Conservation (phyloP, 2,797 vertebrate species). For the Trachurus trachurus region DNA sequence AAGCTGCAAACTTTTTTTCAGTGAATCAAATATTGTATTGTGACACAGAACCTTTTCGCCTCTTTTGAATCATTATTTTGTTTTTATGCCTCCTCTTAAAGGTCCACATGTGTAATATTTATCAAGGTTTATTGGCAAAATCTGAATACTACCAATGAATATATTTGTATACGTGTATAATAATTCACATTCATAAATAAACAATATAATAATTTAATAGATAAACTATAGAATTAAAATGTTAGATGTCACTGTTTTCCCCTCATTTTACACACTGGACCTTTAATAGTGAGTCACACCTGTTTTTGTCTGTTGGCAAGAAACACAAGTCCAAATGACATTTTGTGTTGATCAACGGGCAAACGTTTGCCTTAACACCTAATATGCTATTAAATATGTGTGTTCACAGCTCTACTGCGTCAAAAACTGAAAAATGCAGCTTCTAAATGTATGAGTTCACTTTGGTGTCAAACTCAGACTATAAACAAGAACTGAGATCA, state of each 20-base stretch:
- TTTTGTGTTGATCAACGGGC: neutral
- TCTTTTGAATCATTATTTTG: neutral
- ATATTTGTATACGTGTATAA: too few species aligned
- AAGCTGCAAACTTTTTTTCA: neutral
- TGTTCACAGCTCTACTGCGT: neutral
- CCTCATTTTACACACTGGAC: too few species aligned
- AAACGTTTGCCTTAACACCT: neutral
- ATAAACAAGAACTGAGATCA: slow-evolving; percentile 44
- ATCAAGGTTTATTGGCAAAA: too few species aligned
- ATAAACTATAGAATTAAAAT: too few species aligned
- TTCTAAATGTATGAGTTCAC: slow-evolving; percentile 29
- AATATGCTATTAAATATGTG: too few species aligned
- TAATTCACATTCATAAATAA: too few species aligned
- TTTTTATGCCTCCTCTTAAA: neutral
- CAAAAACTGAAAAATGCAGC: slow-evolving; percentile 3
- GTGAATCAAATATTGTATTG: neutral
- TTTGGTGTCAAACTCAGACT: slow-evolving; percentile 35
- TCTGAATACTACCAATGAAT: too few species aligned
- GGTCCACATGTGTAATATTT: too few species aligned
- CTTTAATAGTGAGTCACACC: too few species aligned
- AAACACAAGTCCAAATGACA: neutral
- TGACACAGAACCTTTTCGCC: neutral
- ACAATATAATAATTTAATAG: too few species aligned
- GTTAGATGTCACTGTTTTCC: too few species aligned
- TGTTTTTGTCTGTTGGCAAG: too few species aligned